Conservation (phyloP, 2,797 vertebrate genomes). For the Tadarida brasiliensis region DNA sequence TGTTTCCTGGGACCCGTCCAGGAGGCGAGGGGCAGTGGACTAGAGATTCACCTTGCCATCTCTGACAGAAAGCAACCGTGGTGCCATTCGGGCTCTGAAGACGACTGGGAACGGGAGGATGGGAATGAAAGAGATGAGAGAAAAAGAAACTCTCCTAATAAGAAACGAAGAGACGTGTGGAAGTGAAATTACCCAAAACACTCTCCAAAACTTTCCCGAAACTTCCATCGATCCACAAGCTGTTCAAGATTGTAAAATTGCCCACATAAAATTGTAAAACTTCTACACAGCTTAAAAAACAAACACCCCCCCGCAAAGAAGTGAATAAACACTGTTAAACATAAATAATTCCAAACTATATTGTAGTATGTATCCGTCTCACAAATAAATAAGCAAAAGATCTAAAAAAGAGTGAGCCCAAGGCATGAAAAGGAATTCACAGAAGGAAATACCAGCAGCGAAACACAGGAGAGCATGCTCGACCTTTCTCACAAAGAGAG, state of each 20-base stretch:
- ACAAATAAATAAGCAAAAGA: background rate
- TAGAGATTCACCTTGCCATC: background rate
- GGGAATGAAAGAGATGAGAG: background rate
- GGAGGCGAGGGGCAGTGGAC: background rate
- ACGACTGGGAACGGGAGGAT: background rate
- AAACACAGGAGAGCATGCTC: background rate
- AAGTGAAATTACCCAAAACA: background rate
- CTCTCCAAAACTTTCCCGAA: background rate
- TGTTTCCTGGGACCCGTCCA: background rate
- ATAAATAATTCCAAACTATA: background rate
- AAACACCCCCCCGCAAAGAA: background rate
- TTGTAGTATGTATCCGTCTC: background rate
- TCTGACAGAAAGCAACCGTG: background rate
- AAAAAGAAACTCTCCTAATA: background rate
- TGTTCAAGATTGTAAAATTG: background rate
- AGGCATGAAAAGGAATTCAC: constrained; percentile 20
- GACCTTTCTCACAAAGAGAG: constrained; percentile 40
- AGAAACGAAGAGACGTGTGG: background rate
- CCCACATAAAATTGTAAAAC: background rate
- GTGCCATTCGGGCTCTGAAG: background rate
- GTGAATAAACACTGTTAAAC: background rate
- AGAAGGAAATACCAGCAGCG: constrained; percentile 25
- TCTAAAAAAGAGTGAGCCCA: background rate
- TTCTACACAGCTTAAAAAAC: background rate
- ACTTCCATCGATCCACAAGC: background rate